These are phyloP conservation scores for Chaenocephalus aceratus DNA, from an alignment of 2,113 vertebrate genomes.

Conservation along the genomic window DNA sequence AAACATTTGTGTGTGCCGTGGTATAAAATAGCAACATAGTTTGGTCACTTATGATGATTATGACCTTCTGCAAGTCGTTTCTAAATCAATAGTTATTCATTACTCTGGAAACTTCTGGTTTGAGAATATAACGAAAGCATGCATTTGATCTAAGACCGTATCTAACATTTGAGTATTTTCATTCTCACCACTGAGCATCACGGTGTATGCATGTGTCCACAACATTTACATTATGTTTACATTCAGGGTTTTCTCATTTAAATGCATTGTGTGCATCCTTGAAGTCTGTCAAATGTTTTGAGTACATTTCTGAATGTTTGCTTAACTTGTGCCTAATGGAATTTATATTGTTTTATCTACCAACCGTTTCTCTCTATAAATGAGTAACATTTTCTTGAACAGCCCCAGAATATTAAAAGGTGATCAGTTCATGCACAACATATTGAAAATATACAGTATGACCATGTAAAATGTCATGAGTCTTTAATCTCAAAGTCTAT, in stretches of 20 bases:
- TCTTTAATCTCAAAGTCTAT: background rate
- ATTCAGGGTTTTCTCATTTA: background rate
- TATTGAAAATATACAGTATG: too few relatives aligned
- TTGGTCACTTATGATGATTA: background rate
- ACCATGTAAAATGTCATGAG: background rate
- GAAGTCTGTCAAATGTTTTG: background rate
- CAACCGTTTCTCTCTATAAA: too few relatives aligned
- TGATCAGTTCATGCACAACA: too few relatives aligned
- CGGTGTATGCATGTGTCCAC: background rate
- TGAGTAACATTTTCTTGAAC: too few relatives aligned
- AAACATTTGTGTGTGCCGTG: conserved; percentile 13
- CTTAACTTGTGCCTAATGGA: too few relatives aligned
- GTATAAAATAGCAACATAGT: background rate
- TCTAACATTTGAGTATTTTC: background rate
- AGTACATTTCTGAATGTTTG: background rate
- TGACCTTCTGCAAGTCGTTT: background rate
- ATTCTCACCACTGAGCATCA: background rate
- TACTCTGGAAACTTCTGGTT: background rate
- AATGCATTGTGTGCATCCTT: background rate
- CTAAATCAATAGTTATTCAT: background rate
- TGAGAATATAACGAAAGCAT: background rate
- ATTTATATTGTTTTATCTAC: too few relatives aligned
- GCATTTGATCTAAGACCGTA: background rate
- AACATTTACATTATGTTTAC: background rate
- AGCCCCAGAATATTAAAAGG: too few relatives aligned